Conservation (phyloP, 2,113 vertebrate species). For the Rhadina sibilatrix region DNA sequence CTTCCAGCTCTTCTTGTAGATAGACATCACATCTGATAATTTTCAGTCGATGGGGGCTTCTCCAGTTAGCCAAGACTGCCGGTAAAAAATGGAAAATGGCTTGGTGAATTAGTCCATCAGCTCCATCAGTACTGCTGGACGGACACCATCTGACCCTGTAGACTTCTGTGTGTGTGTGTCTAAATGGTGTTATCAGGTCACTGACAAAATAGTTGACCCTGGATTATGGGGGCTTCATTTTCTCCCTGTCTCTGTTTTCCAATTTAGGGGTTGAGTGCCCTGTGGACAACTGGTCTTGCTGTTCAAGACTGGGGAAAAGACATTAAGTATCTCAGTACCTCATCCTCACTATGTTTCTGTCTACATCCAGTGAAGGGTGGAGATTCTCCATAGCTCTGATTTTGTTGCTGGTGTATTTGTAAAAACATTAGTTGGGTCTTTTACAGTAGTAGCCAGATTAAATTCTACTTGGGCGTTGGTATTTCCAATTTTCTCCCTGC, state of each 20-base stretch:
- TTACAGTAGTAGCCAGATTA: background rate
- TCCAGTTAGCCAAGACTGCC: background rate
- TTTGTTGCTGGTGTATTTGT: background rate
- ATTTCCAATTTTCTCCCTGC: background rate
- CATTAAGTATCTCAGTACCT: background rate
- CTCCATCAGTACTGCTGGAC: fast-evolving
- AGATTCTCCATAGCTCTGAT: background rate
- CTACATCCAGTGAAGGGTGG: background rate
- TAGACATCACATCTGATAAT: background rate
- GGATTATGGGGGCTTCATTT: background rate
- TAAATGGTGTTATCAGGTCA: background rate
- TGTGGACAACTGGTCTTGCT: no score
- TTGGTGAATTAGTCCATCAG: background rate
- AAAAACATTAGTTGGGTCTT: background rate
- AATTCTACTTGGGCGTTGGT: background rate
- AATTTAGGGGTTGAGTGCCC: background rate
- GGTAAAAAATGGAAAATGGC: background rate
- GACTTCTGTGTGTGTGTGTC: background rate
- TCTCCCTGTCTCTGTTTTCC: background rate
- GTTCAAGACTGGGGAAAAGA: background rate
- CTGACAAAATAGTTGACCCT: background rate
- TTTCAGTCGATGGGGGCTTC: background rate
- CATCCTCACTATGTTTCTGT: background rate
- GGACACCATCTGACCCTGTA: background rate
- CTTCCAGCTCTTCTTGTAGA: background rate